These are phyloP conservation scores for Acanthococcus lagerstroemiae DNA, from an alignment of 2,888 invertebrate genomes.

Conservation along the genomic window DNA sequence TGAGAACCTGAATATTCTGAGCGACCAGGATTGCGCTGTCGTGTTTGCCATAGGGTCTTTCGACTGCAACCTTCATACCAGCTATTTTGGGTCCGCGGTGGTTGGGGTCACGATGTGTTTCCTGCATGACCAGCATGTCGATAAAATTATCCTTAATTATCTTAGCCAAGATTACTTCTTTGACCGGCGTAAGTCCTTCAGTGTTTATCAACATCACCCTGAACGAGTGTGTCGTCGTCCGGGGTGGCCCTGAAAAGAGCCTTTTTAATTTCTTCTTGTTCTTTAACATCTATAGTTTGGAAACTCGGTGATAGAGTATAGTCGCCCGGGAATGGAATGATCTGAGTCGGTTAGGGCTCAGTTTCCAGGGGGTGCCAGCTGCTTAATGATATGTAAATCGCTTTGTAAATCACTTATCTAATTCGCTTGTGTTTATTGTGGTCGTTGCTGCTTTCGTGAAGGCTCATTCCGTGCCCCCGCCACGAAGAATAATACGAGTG, in stretches of 20 bases:
- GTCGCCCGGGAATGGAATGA: neutral
- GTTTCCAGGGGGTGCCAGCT: too few relatives aligned
- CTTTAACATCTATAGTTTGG: neutral
- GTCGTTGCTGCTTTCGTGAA: too few relatives aligned
- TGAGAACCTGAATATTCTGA: neutral
- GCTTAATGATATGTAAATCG: too few relatives aligned
- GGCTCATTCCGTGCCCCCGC: too few relatives aligned
- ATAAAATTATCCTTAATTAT: too few relatives aligned
- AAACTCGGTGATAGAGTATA: neutral
- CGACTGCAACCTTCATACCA: slow-evolving; percentile 14
- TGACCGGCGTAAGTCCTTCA: too few relatives aligned
- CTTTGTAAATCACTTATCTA: too few relatives aligned
- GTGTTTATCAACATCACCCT: slow-evolving; percentile 9
- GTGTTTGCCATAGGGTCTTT: slow-evolving; percentile 11
- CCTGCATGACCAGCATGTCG: too few relatives aligned
- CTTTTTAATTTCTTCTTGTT: slow-evolving; percentile 4
- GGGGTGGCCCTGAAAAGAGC: slow-evolving; percentile 17
- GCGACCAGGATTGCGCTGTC: slow-evolving; percentile 15
- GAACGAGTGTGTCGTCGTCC: slow-evolving; percentile 3
- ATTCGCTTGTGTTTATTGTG: too few relatives aligned
- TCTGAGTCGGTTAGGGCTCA: too few relatives aligned
- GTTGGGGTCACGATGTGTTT: slow-evolving; percentile 6
- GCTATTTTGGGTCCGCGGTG: neutral
- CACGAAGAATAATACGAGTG: too few relatives aligned
- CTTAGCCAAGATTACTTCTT: too few relatives aligned